These are phyloP conservation scores for Nothocercus nigrocapillus DNA, from an alignment of 2,113 vertebrate species.

Conservation along the genomic window DNA sequence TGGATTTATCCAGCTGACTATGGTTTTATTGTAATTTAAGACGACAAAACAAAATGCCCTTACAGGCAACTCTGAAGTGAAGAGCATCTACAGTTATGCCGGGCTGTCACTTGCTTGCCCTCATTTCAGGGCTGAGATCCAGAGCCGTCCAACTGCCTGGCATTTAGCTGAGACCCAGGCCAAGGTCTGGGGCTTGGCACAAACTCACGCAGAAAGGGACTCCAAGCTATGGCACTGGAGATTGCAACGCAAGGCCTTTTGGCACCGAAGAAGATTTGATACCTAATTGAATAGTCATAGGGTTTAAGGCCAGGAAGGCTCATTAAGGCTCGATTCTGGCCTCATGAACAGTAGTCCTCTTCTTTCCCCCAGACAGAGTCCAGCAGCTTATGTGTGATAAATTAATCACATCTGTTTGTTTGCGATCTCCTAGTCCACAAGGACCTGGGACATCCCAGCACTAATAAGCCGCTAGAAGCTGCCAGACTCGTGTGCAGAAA, in stretches of 20 bases:
- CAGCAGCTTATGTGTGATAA: neutral
- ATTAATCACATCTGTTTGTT: constrained; percentile 48
- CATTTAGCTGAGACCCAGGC: neutral
- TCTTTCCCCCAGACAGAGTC: neutral
- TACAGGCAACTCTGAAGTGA: constrained; percentile 44
- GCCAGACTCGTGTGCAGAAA: neutral
- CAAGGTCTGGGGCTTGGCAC: constrained; percentile 50
- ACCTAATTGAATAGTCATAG: constrained; percentile 54
- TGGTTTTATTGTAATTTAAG: constrained; percentile 46
- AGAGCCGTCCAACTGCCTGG: neutral
- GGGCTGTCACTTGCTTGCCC: constrained; percentile 44
- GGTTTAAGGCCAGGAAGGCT: constrained; percentile 14
- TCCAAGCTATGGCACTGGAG: neutral
- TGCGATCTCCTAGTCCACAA: neutral
- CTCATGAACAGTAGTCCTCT: neutral
- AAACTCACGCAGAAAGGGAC: rapidly evolving
- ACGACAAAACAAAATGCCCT: constrained; percentile 53
- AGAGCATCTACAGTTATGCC: constrained; percentile 17
- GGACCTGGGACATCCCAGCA: neutral
- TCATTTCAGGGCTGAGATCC: constrained; percentile 54
- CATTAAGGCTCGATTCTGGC: constrained; percentile 10
- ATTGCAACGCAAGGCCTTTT: neutral
- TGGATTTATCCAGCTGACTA: neutral
- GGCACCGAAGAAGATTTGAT: neutral
- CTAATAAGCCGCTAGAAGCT: neutral